These are phyloP conservation scores for Tragelaphus strepsiceros DNA, from an alignment of 2,113 vertebrate species.

Conservation along the genomic window DNA sequence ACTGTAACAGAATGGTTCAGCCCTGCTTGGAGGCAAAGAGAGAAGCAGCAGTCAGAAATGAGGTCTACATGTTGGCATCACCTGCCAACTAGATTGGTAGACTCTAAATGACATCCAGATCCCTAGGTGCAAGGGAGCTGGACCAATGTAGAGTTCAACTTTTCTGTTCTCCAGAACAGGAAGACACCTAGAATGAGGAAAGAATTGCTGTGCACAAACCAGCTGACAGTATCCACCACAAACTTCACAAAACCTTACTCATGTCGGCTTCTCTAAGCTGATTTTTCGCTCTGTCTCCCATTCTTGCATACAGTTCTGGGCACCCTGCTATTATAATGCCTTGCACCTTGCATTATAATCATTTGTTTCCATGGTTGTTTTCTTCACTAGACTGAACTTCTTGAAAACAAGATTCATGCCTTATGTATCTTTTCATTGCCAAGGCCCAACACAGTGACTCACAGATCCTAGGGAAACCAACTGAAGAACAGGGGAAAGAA, in stretches of 20 bases:
- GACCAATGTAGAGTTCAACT: neutral
- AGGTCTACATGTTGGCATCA: neutral
- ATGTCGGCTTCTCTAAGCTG: neutral
- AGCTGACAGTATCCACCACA: too few species aligned
- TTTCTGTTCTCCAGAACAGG: neutral
- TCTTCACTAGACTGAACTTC: neutral
- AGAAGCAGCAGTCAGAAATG: neutral
- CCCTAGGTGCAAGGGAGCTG: neutral
- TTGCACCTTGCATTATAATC: neutral
- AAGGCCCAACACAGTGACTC: neutral
- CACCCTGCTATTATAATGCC: neutral
- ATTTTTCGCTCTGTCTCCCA: neutral
- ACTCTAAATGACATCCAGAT: neutral
- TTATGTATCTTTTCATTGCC: neutral
- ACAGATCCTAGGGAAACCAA: neutral
- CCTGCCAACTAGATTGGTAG: neutral
- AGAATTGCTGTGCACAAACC: neutral
- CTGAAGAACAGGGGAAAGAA: neutral
- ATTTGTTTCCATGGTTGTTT: neutral
- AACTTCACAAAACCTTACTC: neutral
- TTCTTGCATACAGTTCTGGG: neutral
- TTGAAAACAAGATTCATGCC: neutral
- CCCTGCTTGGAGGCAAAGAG: neutral
- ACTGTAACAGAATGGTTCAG: fast-evolving
- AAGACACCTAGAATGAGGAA: neutral